These are phyloP conservation scores for Thunnus albacares DNA, from an alignment of 2,797 vertebrate genomes.

Conservation along the genomic window DNA sequence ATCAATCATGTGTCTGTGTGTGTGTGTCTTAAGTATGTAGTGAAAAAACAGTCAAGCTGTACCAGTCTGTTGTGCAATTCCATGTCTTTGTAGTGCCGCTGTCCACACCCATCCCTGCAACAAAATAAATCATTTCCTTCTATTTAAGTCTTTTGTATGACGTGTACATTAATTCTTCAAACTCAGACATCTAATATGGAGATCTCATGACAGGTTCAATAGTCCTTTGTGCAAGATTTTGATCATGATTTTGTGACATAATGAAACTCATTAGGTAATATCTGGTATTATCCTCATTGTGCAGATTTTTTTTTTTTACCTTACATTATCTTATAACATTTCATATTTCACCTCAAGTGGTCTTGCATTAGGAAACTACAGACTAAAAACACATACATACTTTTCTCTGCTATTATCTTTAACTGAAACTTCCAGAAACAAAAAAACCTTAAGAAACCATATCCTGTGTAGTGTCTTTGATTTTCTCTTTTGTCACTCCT, in stretches of 20 bases:
- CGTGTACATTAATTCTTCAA: background rate
- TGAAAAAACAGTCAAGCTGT: slow-evolving; percentile 6
- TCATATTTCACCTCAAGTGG: background rate
- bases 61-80: slow-evolving; percentile 42
- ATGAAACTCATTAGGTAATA: background rate
- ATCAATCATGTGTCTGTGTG: background rate
- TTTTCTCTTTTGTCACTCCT: background rate
- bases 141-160: background rate
- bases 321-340: background rate
- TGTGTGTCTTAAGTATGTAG: too few relatives aligned
- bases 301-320: too few relatives aligned
- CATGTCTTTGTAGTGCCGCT: slow-evolving; percentile 29
- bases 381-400: too few relatives aligned
- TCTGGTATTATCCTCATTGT: background rate
- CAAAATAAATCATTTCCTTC: background rate
- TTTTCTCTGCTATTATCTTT: too few relatives aligned
- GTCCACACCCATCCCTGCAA: slow-evolving; percentile 72
- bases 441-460: background rate
- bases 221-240: too few relatives aligned
- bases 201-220: background rate
- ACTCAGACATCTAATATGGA: background rate
- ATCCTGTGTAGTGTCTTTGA: background rate
- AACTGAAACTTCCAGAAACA: too few relatives aligned
- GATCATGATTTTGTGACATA: background rate
- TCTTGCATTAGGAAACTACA: background rate